Base-by-base conservation (phyloP, 2,888 invertebrate genomes). In the Pseudococcus viburni region DNA sequence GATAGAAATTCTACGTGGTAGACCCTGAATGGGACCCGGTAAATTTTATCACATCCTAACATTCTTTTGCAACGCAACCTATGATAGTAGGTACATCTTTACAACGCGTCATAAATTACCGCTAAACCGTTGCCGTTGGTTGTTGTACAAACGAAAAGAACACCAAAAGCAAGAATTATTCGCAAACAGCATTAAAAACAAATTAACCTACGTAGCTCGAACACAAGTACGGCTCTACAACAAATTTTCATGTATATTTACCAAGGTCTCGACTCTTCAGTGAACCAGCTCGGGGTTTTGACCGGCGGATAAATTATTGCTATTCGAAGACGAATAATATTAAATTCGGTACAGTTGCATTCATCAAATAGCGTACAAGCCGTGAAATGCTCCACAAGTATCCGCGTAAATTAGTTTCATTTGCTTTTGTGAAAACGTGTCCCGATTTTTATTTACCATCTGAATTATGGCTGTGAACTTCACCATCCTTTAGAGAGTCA, bases 361-460 rank as follows among this genome's bases (percentile, higher is more conserved):
- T 9, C 33, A 73, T 73, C 73, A 73, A 73, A 73, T 73, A 73
- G 33, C 15, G 15, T 33, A 73, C 73, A 33, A 73, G 17, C 73
- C 33, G 73, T 73, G 73, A 73, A 73, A 73, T 73, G 39, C 73
- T 73, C 73, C 33, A 73, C 73, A 73, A 33, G 73, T 73, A 73
- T 64, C 64, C 19, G 15, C 73, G 33, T 73, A 73, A 73, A 73
- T 73, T 73, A 73, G 73, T 73, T 73, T 73, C 73, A 73, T 73
- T 73, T 73, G 73, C 73, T 73, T 73, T 73, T 33, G 73, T 73
- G n/a, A 73, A 73, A 73, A 73, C 73, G 73, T 73, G 73, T 73
- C 73, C 73, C 73, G 73, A 73, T 73, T 73, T 73, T 73, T 73
- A 73, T 73, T 73, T 73, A 73, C 73, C 73, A 33, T 22, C 73